Base-by-base conservation (phyloP, 2,797 vertebrate genomes). In the Oreochromis grahami region DNA sequence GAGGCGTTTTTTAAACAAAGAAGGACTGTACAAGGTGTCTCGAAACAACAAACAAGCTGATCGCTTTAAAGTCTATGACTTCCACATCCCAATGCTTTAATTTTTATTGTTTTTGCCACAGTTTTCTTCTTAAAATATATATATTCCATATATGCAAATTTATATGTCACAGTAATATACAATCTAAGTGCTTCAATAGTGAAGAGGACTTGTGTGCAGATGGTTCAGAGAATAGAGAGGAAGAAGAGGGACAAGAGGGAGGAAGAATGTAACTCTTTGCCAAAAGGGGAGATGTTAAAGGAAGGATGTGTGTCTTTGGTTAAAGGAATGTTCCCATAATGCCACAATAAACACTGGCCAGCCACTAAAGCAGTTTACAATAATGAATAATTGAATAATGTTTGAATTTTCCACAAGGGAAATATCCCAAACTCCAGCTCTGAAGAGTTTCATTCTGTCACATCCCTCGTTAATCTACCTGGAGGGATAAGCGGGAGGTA, bases 81-180 rank as follows among this genome's bases (percentile, higher is more conserved):
- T 84, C 84, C 56, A 43, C 86, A 86, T 89, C 90, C 89, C 86
- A 87, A 80, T 84, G 84, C 17, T 90, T 86, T 86, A 19, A 91
- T 91, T 91, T 88, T 92, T 90, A 17, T 89, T 81, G 65, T 94
- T 95, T 94, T 93, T 94, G 90, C 89, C 93, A 90, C 76, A 45
- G 90, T 93, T 96, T 96, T 95, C 56, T 94, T 95, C 93, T 93
- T 93, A 97, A 97, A 97, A 96, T 96, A 96, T 95, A 96, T 95
- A 96, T 94, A 93, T 91, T 95, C 95, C 89, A 95, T 96, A 94
- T 96, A 95, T 96, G 95, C 93, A 96, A 95, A 96, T 95, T 93
- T 88, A 90, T 95, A 96, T 96, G 90, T 96, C 96, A 97, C 96
- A 96, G 95, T 96, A 96, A 95, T 96, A 91, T 96, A 97, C 96